A percentile compares a stretch with the other conserved stretches of the same genome.
Conservation (phyloP, 2,888 invertebrate genomes). For the Eulithis prunata region DNA sequence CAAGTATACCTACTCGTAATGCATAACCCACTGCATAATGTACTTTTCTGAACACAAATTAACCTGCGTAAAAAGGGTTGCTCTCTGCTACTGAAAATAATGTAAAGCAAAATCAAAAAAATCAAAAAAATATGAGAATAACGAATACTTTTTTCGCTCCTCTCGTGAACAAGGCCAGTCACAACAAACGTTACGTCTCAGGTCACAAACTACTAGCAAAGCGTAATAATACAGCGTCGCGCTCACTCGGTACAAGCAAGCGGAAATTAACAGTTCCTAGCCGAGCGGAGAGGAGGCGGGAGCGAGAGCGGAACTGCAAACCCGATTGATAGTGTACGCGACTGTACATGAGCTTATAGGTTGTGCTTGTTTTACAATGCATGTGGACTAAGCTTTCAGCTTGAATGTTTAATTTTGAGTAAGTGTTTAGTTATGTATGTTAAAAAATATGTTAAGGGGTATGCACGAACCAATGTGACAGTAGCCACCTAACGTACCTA, state of each 20-base stretch:
- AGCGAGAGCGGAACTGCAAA: constrained; percentile 58
- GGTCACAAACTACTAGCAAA: constrained; percentile 75
- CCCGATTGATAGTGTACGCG: constrained; percentile 58
- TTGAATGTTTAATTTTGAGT: neutral
- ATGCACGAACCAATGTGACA: too few species aligned
- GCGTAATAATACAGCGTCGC: constrained; percentile 76
- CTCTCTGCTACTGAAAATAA: too few species aligned
- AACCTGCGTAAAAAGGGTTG: too few species aligned
- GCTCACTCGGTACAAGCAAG: constrained; percentile 74
- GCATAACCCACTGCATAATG: too few species aligned
- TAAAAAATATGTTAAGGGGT: too few species aligned
- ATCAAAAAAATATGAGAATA: too few species aligned
- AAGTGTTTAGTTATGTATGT: too few species aligned
- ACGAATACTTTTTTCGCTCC: constrained; percentile 34
- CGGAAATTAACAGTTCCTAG: constrained; percentile 81
- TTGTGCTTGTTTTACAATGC: constrained; percentile 20
- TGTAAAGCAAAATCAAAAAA: too few species aligned
- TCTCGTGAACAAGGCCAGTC: constrained; percentile 23
- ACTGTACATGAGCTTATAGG: constrained; percentile 30
- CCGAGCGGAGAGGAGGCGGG: constrained; percentile 57
- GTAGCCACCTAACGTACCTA: too few species aligned
- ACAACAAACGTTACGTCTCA: constrained; percentile 69
- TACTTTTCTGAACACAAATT: too few species aligned
- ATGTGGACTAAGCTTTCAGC: constrained; percentile 3
- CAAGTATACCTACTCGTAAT: too few species aligned